Evolutionary conservation across 2,888 invertebrate genomes (phyloP).

Genomic region (Pycnomerus fuliginosus): DNA sequence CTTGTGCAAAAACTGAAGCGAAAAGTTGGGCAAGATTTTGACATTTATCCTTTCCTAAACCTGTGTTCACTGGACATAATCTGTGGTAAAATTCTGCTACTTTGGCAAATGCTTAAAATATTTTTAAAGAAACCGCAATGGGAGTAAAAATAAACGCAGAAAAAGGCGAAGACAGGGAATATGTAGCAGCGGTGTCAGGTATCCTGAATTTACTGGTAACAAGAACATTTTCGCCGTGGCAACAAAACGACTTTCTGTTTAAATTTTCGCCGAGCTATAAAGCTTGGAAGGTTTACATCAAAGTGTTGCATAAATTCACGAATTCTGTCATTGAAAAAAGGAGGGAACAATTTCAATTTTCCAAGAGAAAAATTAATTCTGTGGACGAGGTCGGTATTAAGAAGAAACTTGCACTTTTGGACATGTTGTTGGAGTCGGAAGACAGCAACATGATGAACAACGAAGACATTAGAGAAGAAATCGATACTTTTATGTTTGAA

Average conservation of each 20-base stretch:
- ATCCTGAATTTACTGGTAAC: constrained; percentile 8
- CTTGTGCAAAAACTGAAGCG: too few species aligned
- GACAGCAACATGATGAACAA: too few species aligned
- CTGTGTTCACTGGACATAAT: constrained; percentile 37
- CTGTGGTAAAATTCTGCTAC: too few species aligned
- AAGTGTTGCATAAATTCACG: constrained; percentile 56
- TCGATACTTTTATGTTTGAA: too few species aligned
- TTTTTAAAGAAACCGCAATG: constrained; percentile 50
- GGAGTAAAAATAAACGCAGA: constrained; percentile 52
- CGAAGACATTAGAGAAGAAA: too few species aligned
- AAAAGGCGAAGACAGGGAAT: constrained; percentile 46
- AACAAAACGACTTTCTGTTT: constrained; percentile 4
- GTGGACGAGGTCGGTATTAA: constrained; percentile 9
- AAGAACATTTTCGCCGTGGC: constrained; percentile 9
- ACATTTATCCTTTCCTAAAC: constrained; percentile 34
- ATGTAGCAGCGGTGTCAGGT: constrained; percentile 47
- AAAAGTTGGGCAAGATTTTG: constrained; percentile 28
- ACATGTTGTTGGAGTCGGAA: constrained; percentile 49
- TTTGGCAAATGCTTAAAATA: too few species aligned
- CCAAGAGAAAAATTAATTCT: neutral
- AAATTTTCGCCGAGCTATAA: constrained; percentile 42
- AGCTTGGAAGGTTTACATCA: constrained; percentile 53
- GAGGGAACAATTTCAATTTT: constrained; percentile 29
- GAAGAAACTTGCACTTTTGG: constrained; percentile 11
- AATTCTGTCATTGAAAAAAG: constrained; percentile 57